Conservation (phyloP, 2,113 vertebrate species). For the Raja brachyura region DNA sequence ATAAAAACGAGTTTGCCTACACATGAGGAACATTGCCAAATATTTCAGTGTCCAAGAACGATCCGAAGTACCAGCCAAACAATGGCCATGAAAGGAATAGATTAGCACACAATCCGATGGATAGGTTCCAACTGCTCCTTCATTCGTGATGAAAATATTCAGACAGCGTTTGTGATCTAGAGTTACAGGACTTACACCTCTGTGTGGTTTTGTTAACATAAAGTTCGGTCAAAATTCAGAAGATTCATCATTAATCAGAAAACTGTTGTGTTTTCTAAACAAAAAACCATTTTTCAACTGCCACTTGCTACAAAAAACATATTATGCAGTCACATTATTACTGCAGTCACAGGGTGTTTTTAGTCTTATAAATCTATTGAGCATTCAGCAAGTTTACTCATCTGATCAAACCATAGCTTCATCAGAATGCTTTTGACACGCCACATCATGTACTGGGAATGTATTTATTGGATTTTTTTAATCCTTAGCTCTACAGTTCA, state of each 20-base stretch:
- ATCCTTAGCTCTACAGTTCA: neutral
- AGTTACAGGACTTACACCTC: neutral
- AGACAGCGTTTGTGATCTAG: neutral
- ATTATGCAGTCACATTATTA: no score
- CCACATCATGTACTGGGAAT: neutral
- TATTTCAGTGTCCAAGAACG: slow-evolving; percentile 19
- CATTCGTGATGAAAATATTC: slow-evolving; percentile 26
- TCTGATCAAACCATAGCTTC: neutral
- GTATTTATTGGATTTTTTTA: neutral
- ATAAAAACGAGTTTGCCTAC: neutral
- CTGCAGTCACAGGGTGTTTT: neutral
- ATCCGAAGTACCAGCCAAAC: neutral
- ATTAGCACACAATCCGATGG: slow-evolving; percentile 30
- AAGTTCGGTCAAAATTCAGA: neutral
- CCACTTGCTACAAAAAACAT: neutral
- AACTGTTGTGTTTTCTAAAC: no score
- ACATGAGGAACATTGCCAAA: neutral
- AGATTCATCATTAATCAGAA: neutral
- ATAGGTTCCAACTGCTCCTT: slow-evolving; percentile 22
- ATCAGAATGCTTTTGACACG: neutral
- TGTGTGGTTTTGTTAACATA: neutral
- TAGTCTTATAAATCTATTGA: neutral
- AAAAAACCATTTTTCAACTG: neutral
- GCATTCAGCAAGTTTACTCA: neutral
- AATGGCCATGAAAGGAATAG: slow-evolving; percentile 5